Conservation (phyloP, 2,888 invertebrate genomes). For the Gari tellinella region DNA sequence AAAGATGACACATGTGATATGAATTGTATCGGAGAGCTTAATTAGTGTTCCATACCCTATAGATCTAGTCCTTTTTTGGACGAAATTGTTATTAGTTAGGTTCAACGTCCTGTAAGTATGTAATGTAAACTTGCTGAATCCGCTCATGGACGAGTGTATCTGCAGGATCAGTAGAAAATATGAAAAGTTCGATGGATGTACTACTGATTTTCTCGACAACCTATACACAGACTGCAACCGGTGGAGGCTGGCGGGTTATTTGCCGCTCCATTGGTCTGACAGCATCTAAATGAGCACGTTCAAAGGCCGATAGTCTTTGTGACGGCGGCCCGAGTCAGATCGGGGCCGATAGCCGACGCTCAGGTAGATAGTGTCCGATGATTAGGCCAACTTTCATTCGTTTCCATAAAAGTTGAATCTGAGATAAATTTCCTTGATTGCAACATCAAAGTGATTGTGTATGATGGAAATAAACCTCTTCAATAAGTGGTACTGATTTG, state of each 20-base stretch:
- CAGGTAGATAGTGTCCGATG: slow-evolving; percentile 47
- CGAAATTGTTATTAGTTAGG: too few relatives aligned
- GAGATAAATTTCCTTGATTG: slow-evolving; percentile 56
- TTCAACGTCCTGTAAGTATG: too few relatives aligned
- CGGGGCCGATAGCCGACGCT: slow-evolving; percentile 15
- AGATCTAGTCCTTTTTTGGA: too few relatives aligned
- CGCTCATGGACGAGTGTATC: too few relatives aligned
- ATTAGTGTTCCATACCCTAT: too few relatives aligned
- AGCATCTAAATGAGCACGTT: slow-evolving; percentile 43
- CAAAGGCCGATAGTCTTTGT: slow-evolving; percentile 45
- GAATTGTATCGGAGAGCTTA: too few relatives aligned
- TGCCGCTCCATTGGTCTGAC: slow-evolving; percentile 36
- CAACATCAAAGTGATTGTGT: slow-evolving; percentile 55
- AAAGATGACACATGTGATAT: too few relatives aligned
- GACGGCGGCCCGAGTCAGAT: slow-evolving; percentile 24
- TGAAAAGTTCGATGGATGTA: slow-evolving; percentile 1
- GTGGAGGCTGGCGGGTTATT: slow-evolving; percentile 24
- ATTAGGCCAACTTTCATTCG: slow-evolving; percentile 38
- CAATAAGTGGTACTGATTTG: slow-evolving; percentile 13
- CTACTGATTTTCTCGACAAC: slow-evolving; percentile 16
- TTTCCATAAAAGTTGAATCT: slow-evolving; percentile 55
- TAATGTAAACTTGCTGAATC: too few relatives aligned
- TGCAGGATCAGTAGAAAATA: slow-evolving; percentile 1
- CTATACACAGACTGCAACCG: slow-evolving; percentile 16
- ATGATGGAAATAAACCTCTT: slow-evolving; percentile 42